Evolutionary conservation across 2,797 vertebrate genomes (phyloP), one percentile per base, ranked within the genome.

Genomic region (Rhinella marina): DNA sequence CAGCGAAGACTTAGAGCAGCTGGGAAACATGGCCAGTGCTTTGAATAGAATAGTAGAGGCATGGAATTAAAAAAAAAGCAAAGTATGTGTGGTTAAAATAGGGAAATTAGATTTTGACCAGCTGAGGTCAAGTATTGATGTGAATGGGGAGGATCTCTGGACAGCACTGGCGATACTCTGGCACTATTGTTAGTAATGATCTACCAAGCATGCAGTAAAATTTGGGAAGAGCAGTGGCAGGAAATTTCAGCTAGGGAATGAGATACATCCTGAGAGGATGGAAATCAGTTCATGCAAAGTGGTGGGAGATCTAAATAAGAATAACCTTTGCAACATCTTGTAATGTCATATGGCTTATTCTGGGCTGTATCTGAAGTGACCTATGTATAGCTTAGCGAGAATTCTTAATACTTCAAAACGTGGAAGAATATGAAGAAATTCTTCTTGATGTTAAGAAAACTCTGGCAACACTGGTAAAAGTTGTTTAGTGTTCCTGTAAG

Each of bases 1-100:
- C 56, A 80, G 32, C 19, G 32, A 85, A 75, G 41, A 19, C 48
- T 70, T 88, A 27, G 68, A 57, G n/a, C 23, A 73, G 81, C 11
- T 61, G 54, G 23, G 61, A 56, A 64, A 72, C 17, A 72, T 75
- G n/a, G 23, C 27, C 29, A 81, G 54, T 17, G 56, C 72, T 62
- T 81, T 70, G 14, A 23, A 57, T 66, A 29, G 54, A 83, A 32
- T 76, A 62, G 56, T 48, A 50, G 32, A 25, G 72, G 10, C n/a
- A 25, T 64, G 72, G 23, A 61, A 27, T 64, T 64, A 50, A 75
- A 50, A 75, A n/a, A 4, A 50, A 75, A 75, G 4, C 23, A 50
- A 50, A 12, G 10, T 3, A 3, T 50, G 72, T 75, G 41, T 75
- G 19, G 17, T 17, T 41, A 41, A 73, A 48, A 73, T 68, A 68